Conservation (phyloP, 2,797 vertebrate species). For the Microctenopoma lineatum region DNA sequence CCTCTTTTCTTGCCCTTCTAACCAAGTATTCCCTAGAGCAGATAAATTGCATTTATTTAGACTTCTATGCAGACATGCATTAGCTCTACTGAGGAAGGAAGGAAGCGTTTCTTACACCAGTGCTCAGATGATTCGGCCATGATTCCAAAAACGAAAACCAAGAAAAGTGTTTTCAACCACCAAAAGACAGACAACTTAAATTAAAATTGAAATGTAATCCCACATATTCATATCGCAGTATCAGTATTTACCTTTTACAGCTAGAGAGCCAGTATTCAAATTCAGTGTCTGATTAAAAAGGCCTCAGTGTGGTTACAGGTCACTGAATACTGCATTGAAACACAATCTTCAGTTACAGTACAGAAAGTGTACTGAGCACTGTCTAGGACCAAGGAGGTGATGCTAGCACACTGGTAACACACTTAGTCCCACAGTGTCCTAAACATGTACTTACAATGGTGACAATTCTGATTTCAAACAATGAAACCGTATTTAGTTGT, state of each 20-base stretch:
- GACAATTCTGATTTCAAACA: neutral
- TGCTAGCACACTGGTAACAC: constrained; percentile 6
- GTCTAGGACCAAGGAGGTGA: constrained; percentile 2
- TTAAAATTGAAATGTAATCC: neutral
- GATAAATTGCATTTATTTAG: neutral
- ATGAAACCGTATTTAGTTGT: neutral
- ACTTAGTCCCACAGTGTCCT: neutral
- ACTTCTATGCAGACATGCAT: neutral
- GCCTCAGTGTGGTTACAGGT: neutral
- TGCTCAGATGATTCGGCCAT: neutral
- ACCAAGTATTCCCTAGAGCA: neutral
- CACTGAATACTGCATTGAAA: constrained; percentile 4
- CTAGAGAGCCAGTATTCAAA: neutral
- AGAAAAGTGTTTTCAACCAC: neutral
- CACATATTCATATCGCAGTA: neutral
- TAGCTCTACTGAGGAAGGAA: constrained; percentile 61
- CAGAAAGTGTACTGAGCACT: neutral
- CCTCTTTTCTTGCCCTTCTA: neutral
- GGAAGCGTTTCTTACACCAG: constrained; percentile 38
- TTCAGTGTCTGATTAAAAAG: neutral
- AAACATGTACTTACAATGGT: constrained; percentile 3
- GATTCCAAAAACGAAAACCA: neutral
- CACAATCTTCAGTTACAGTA: neutral
- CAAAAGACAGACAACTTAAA: neutral
- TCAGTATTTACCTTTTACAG: neutral